Conservation (phyloP, 2,888 invertebrate species). For the Zygaena filipendulae region DNA sequence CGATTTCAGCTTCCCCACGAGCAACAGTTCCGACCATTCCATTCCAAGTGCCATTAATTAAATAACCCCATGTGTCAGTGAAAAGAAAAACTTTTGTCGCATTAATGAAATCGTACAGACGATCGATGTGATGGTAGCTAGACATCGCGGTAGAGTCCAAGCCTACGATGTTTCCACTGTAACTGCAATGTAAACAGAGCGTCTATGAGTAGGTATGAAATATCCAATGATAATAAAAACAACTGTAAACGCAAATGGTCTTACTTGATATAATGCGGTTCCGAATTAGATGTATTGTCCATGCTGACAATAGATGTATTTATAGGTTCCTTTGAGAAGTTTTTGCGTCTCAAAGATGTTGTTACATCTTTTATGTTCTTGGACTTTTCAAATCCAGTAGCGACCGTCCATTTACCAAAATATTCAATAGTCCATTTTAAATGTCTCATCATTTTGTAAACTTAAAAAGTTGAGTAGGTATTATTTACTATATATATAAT, state of each 20-base stretch:
- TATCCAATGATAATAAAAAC: no score
- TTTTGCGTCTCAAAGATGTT: conserved; percentile 28
- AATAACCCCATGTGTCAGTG: conserved; percentile 38
- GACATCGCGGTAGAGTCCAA: no score
- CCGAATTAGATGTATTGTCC: conserved; percentile 26
- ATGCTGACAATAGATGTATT: conserved; percentile 17
- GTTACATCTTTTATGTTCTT: conserved; percentile 18
- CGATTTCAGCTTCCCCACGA: conserved; percentile 33
- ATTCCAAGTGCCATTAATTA: conserved; percentile 34
- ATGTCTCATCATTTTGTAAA: no score
- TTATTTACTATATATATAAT: no score
- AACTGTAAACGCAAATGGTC: no score
- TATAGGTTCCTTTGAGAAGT: conserved; percentile 24
- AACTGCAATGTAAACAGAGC: no score
- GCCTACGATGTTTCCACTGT: no score
- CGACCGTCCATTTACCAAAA: conserved; percentile 32
- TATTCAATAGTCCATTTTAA: conserved; percentile 28
- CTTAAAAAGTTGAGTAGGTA: no score
- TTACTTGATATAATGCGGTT: no score
- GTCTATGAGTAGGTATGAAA: no score
- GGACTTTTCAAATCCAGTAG: conserved; percentile 24
- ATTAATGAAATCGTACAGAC: conserved; percentile 36
- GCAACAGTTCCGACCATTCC: conserved; percentile 38
- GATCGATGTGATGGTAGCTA: conserved; percentile 23
- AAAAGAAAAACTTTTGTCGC: conserved; percentile 26